Percentiles rank a stretch among this genome's conserved stretches.
These are phyloP conservation scores for Acanthopleura granulata DNA, from an alignment of 2,888 invertebrate genomes.

Conservation along the genomic window DNA sequence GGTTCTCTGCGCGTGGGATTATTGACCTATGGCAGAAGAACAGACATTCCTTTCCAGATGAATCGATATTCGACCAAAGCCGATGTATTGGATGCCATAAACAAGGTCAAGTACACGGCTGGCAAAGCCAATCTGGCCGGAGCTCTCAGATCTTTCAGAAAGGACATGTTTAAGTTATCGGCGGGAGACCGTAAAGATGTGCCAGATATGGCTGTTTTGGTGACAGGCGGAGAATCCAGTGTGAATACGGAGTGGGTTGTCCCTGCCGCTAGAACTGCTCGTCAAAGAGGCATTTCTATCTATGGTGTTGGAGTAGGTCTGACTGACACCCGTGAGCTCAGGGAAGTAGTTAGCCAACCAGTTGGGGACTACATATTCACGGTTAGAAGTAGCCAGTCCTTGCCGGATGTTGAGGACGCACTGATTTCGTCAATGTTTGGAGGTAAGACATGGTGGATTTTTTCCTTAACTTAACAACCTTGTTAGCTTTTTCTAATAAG, in stretches of 20 bases:
- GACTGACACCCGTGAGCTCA: background rate
- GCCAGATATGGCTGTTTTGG: background rate
- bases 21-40: background rate
- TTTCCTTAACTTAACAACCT: no score
- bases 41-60: background rate
- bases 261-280: background rate
- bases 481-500: no score
- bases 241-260: background rate
- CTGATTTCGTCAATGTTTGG: background rate
- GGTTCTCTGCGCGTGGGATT: background rate
- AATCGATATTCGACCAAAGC: conserved; percentile 8
- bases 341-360: background rate
- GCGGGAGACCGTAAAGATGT: background rate
- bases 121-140: background rate
- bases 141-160: background rate
- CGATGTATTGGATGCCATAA: background rate
- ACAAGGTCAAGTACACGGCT: background rate
- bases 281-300: background rate
- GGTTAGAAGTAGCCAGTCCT: background rate
- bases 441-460: background rate
- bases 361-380: background rate
- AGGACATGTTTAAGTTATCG: background rate
- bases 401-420: background rate
- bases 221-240: background rate
- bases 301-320: background rate